Base-by-base conservation (phyloP, 2,888 invertebrate genomes). In the Morpho deidamia region DNA sequence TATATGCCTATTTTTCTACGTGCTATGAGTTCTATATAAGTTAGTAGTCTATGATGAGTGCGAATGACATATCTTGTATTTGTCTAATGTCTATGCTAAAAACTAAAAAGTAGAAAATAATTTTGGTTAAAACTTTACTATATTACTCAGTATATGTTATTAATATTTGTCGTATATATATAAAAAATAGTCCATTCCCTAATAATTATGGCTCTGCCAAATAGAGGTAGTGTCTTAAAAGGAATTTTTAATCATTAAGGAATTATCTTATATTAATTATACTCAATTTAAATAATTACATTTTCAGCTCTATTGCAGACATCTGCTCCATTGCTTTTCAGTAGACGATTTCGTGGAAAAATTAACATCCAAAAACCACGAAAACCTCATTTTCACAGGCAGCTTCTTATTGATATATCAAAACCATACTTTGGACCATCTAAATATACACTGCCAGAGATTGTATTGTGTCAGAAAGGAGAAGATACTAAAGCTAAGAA, bases 351-450 rank as follows among this genome's bases (percentile, higher is more conserved):
- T 74, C 90, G 94, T 14, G 93, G 94, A 2, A 95, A 95, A 84
- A 94, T 96, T 49, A 96, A 96, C 70, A 92, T 96, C 41, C 94
- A 95, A 74, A 92, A 88, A 61, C 96, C 96, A 1, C 91, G 90
- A 68, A 82, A 91, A 47, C 93, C 94, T 1, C 94, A 95, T 76
- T 95, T 92, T 71, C 91, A 92, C 62, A 91, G 93, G 61, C 94
- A 93, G 11, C 89, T 91, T 62, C 87, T 94, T 41, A 75, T 94
- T 44, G 92, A 92, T 61, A 81, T 95, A n/a, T 80, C 93, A 0
- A 91, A 92, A 68, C 95, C 95, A 0, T 83, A 84, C 41, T 93
- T 91, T 67, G 79, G 74, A 0, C 69, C 90, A 8, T 84, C 90
- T 42, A 88, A 88, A 11, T 75, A 80, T 56, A 69, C 71, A 11